Evolutionary conservation across 1,140 invertebrate species (phyloP), one percentile per base, ranked within the genome.

Genomic region (Forficula auricularia): DNA sequence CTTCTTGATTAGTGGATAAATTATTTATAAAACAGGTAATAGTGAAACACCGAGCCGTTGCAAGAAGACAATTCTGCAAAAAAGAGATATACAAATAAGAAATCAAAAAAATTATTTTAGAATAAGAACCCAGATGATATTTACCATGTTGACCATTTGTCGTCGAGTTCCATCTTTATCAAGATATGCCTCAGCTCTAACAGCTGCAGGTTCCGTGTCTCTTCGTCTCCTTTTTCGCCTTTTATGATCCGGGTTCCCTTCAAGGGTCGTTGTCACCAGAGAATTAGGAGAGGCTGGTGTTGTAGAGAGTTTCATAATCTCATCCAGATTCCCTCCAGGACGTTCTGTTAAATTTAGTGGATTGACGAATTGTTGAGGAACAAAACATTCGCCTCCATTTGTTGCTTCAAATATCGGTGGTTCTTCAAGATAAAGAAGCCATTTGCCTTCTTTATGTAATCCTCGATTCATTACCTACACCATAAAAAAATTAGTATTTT

Each of bases 361-460:
- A 61, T 88, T 86, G 0, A 80, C 68, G 48, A 68, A 54, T 18
- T 65, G 63, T 3, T 65, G 50, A 7, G 66, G 56, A 42, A 74
- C 57, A 13, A 60, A 64, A 54, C 79, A 82, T 56, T 76, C 69
- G 1, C 79, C 75, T 41, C 71, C 67, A 43, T 55, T 54, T 51
- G 66, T 59, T 49, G 59, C 64, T 10, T 82, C 76, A 15, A 86
- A 70, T 34, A 67, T 69, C 8, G 88, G 87, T 4, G 69, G 51
- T 45, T 79, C 76, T 60, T 90, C 87, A 33, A 91, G 66, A 57
- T 95, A 95, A 0, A 94, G 64, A 9, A 95, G 63, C 79, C 89
- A 91, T 60, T 94, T 92, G 33, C 84, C 85, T 51, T 78, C 67
- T 27, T 27, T 27, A 27, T 27, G 4, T 10, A 10, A 10, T 10